Evolutionary conservation across 2,888 invertebrate genomes (phyloP).

Genomic region (Spicauda simplicius): DNA sequence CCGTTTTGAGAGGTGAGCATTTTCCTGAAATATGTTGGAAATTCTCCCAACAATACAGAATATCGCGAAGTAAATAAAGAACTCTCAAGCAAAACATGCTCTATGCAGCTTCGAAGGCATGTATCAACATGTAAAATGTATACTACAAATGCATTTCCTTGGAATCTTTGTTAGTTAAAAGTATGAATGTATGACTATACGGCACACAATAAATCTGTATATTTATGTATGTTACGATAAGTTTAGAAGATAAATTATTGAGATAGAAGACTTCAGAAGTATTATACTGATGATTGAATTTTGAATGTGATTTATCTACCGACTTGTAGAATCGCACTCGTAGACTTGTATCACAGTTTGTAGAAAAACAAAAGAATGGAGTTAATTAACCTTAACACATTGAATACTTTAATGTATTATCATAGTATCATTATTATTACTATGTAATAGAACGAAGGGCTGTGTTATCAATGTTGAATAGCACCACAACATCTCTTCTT

Average conservation of each 20-base stretch:
- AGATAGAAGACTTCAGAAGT: neutral
- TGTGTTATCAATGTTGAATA: no score
- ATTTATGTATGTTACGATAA: neutral
- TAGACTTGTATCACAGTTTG: no score
- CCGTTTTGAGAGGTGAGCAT: slow-evolving; percentile 6
- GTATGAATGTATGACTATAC: neutral
- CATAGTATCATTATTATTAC: no score
- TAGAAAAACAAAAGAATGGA: no score
- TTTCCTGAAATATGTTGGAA: slow-evolving; percentile 17
- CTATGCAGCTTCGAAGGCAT: neutral
- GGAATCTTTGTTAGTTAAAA: neutral
- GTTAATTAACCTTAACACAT: no score
- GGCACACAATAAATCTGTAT: no score
- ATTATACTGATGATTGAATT: no score
- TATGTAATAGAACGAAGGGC: no score
- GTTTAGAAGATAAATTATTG: neutral
- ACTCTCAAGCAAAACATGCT: neutral
- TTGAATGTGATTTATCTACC: neutral
- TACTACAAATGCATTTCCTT: neutral
- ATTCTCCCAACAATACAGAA: neutral
- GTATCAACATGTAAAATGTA: neutral
- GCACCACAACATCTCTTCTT: no score
- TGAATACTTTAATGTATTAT: no score
- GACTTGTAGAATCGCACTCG: no score
- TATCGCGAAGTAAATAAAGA: slow-evolving; percentile 10